A percentile compares a stretch with the other conserved stretches of the same genome.
phyloP scores from a whole-genome alignment of 2,113 vertebrate species.

The Thinocorus orbignyianus region DNA sequence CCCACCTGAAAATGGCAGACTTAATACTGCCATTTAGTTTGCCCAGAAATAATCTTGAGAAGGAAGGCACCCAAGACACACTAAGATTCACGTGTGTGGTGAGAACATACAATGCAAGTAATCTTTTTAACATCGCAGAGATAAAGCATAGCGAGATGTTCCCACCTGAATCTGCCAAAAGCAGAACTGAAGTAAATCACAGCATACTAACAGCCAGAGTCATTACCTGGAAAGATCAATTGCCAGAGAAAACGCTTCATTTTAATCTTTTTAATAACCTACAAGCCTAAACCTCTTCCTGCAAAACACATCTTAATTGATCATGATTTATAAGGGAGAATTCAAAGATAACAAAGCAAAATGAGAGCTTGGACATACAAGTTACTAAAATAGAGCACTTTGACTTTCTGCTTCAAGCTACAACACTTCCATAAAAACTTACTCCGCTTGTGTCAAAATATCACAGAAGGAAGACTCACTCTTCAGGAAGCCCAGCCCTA shows the following conservation, averaged over 20 bases:
- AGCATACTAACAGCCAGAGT: background rate
- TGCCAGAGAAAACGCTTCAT: rapidly evolving
- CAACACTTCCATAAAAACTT: background rate
- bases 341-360: background rate
- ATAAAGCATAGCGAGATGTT: background rate
- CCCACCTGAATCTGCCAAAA: background rate
- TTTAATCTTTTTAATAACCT: background rate
- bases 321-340: background rate
- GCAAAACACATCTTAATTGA: background rate
- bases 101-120: background rate
- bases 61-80: too few relatives aligned
- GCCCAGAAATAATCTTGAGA: background rate
- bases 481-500: background rate
- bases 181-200: background rate
- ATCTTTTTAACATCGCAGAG: background rate
- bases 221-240: background rate
- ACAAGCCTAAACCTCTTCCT: background rate
- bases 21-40: background rate
- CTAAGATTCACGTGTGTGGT: background rate
- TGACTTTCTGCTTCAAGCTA: background rate
- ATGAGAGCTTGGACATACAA: background rate
- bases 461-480: rapidly evolving
- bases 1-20: background rate
- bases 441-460: background rate
- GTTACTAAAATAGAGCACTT: rapidly evolving